These are phyloP conservation scores for Lysandra coridon DNA, from an alignment of 2,888 invertebrate genomes.

Conservation along the genomic window DNA sequence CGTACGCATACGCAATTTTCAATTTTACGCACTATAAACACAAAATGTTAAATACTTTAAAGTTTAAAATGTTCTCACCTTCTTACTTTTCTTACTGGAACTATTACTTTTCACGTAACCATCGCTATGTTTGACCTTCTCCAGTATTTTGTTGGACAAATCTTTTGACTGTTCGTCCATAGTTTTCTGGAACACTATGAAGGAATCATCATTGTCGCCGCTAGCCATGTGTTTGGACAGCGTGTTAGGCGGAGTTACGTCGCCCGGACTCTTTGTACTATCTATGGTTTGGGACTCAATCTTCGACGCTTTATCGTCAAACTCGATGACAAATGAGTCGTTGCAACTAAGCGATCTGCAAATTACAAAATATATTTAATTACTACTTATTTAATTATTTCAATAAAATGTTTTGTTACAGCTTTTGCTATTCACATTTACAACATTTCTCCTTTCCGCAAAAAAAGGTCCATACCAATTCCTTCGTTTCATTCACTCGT, in stretches of 20 bases:
- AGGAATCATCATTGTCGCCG: constrained; percentile 60
- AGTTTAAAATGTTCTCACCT: background rate
- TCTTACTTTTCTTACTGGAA: constrained; percentile 47
- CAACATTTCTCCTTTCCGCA: too few species aligned
- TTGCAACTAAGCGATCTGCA: constrained; percentile 70
- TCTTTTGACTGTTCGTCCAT: constrained; percentile 43
- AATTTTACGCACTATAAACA: background rate
- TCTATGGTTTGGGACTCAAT: constrained; percentile 44
- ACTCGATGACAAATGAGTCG: constrained; percentile 72
- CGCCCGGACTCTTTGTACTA: constrained; percentile 34
- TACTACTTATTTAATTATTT: too few species aligned
- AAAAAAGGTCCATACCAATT: too few species aligned
- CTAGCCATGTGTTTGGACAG: constrained; percentile 46
- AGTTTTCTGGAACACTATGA: constrained; percentile 61
- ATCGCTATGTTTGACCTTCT: constrained; percentile 60
- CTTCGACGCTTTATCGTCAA: constrained; percentile 61
- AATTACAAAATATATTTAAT: constrained; percentile 24
- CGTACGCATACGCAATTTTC: background rate
- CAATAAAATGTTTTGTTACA: background rate
- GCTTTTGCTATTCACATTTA: too few species aligned
- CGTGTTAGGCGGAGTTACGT: constrained; percentile 45
- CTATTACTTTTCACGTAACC: constrained; percentile 53
- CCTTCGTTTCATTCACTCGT: too few species aligned
- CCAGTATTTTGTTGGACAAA: constrained; percentile 57
- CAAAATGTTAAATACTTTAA: background rate